phyloP scores from a whole-genome alignment of 2,888 invertebrate species.

The Lasioglossum calceatum region DNA sequence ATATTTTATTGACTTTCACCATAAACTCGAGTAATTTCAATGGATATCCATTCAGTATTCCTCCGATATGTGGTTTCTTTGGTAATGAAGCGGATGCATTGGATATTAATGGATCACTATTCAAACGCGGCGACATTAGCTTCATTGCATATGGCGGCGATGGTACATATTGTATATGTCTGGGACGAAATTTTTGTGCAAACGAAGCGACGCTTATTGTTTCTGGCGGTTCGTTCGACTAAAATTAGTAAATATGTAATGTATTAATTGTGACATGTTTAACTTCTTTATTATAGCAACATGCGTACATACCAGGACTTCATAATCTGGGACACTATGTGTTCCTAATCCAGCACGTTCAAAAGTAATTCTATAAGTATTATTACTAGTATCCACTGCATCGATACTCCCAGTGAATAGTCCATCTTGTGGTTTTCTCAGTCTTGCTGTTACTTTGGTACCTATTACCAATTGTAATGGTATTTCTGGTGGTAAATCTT shows the following conservation, averaged over 20 bases:
- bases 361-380: conserved; percentile 97
- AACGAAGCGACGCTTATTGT: conserved; percentile 94
- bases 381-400: conserved; percentile 97
- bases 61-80: conserved; percentile 84
- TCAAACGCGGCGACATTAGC: conserved; percentile 82
- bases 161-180: conserved; percentile 86
- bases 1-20: conserved; percentile 94
- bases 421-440: conserved; percentile 97
- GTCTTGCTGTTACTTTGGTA: conserved; percentile 95
- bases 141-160: conserved; percentile 82
- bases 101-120: conserved; percentile 90
- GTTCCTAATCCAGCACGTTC: conserved; percentile 96
- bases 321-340: conserved; percentile 98
- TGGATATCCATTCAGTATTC: conserved; percentile 92
- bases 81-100: conserved; percentile 79
- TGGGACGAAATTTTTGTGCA: conserved; percentile 91
- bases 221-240: conserved; percentile 95
- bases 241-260: conserved; percentile 42
- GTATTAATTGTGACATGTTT: not conserved
- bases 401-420: conserved; percentile 97
- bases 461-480: conserved; percentile 97
- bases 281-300: not conserved
- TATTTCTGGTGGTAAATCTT: conserved; percentile 97
- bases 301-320: conserved; percentile 88
- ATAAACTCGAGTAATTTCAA: conserved; percentile 93